Percentiles rank a stretch among this genome's conserved stretches.
phyloP scores from a whole-genome alignment of 2,113 vertebrate species.

The Guaruba guarouba region DNA sequence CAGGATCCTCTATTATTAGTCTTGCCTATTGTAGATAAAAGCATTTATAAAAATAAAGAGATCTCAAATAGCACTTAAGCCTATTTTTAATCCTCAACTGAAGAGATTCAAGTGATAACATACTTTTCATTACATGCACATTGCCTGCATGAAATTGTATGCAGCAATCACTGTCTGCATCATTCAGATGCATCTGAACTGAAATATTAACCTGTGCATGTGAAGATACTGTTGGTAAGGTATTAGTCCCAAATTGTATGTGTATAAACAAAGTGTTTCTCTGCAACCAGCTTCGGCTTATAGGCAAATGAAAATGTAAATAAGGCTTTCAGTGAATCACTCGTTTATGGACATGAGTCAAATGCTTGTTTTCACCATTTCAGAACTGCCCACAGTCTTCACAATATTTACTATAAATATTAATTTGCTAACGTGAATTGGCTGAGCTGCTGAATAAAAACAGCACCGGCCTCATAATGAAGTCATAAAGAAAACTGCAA shows the following conservation, averaged over 20 bases:
- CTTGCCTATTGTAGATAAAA: constrained; percentile 10
- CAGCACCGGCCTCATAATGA: not conserved
- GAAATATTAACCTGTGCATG: not conserved
- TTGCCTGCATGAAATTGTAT: not conserved
- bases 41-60: constrained; percentile 7
- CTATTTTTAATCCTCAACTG: constrained; percentile 35
- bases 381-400: not conserved
- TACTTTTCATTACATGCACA: not conserved
- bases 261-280: not conserved
- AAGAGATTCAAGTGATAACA: not conserved
- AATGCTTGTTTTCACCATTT: not conserved
- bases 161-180: not conserved
- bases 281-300: not conserved
- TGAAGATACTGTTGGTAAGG: not conserved
- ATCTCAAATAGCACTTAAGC: not conserved
- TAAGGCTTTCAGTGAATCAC: not conserved
- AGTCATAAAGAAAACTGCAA: not conserved
- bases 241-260: not conserved
- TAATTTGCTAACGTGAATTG: not conserved
- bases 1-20: not conserved
- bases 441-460: not conserved
- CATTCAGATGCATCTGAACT: not conserved
- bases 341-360: not conserved
- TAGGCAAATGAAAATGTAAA: not conserved
- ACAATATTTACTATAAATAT: not conserved